Evolutionary conservation across 2,797 vertebrate species (phyloP).

Genomic region (Coendou prehensilis): DNA sequence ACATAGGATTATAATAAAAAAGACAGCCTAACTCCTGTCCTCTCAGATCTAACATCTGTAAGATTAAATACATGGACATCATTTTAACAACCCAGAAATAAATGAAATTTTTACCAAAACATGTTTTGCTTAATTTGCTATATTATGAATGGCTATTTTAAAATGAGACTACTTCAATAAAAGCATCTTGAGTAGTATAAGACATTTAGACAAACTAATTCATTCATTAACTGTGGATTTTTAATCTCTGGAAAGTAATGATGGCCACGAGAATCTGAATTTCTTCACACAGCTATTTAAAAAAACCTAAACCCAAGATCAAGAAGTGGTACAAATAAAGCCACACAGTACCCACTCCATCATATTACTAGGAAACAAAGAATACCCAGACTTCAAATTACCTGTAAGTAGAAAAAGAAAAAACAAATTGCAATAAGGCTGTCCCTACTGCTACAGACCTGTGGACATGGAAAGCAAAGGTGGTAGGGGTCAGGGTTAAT

Average conservation of each 20-base stretch:
- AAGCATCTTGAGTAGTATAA: neutral
- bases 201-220: constrained; percentile 35
- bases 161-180: constrained; percentile 20
- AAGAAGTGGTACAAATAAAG: neutral
- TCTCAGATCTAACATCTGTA: constrained; percentile 37
- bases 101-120: constrained; percentile 24
- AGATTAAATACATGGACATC: neutral
- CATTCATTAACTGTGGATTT: neutral
- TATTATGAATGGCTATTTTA: neutral
- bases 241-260: neutral
- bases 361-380: neutral
- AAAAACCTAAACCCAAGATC: neutral
- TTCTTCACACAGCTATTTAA: neutral
- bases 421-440: neutral
- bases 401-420: neutral
- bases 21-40: neutral
- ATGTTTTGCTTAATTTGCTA: constrained; percentile 22
- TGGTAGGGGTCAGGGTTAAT: neutral
- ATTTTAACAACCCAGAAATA: constrained; percentile 25
- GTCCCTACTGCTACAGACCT: neutral
- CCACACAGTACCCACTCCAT: neutral
- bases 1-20: constrained; percentile 21
- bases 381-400: constrained; percentile 1
- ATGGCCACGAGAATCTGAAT: neutral
- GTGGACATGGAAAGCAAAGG: neutral